phyloP scores from a whole-genome alignment of 1,140 invertebrate genomes.

The Zaprionus capensis region DNA sequence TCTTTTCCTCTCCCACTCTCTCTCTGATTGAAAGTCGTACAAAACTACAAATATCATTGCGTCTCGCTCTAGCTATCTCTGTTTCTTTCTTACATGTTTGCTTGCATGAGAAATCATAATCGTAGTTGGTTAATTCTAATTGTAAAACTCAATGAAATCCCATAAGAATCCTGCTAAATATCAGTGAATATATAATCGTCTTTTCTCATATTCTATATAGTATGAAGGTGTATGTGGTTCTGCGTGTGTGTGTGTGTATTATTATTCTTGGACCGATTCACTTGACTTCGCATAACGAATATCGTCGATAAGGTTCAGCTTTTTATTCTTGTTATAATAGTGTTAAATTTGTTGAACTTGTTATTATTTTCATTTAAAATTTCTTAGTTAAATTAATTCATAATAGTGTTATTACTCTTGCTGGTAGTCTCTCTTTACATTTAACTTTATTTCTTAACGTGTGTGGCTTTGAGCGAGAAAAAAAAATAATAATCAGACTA shows the following conservation, averaged over 20 bases:
- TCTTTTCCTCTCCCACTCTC: too few species aligned
- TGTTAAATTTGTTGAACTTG: not conserved
- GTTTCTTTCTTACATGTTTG: conserved; percentile 9
- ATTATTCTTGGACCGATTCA: not conserved
- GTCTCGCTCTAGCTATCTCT: conserved; percentile 1
- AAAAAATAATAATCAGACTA: conserved; percentile 36
- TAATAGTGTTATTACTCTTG: conserved; percentile 15
- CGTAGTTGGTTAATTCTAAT: conserved; percentile 5
- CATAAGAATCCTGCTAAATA: conserved; percentile 16
- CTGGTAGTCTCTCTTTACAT: conserved; percentile 12
- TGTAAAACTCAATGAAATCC: conserved; percentile 13
- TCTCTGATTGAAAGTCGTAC: conserved; percentile 7
- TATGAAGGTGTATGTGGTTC: not conserved
- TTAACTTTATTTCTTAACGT: conserved; percentile 26
- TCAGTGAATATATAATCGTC: conserved; percentile 21
- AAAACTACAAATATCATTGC: conserved; percentile 29
- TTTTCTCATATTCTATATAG: conserved; percentile 13
- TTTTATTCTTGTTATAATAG: not conserved
- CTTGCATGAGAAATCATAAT: conserved; percentile 5
- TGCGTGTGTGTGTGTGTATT: conserved; percentile 13
- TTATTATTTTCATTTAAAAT: conserved; percentile 13
- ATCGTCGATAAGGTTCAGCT: conserved; percentile 31
- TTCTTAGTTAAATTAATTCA: conserved; percentile 33
- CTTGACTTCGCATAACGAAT: conserved; percentile 36
- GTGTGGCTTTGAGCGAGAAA: conserved; percentile 47